Percentiles rank a stretch among this genome's conserved stretches.
Evolutionary conservation across 1,140 invertebrate genomes (phyloP).

Genomic region (Megathymus violae): DNA sequence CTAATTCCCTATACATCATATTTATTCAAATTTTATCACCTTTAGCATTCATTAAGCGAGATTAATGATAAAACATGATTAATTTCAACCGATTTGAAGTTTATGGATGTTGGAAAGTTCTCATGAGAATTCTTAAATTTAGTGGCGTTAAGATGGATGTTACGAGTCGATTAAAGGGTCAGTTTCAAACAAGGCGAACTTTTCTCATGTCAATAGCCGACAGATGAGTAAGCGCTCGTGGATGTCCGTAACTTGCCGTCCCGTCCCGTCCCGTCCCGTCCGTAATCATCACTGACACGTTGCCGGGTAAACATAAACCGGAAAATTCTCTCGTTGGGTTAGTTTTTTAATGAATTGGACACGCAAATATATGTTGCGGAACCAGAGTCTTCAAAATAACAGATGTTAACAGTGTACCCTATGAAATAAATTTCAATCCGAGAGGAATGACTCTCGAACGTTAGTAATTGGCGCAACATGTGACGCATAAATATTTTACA

Average conservation of each 20-base stretch:
- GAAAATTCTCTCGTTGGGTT: no score
- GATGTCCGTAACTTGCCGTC: no score
- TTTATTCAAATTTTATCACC: conserved; percentile 51
- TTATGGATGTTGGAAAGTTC: conserved; percentile 31
- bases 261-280: no score
- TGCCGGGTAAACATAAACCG: no score
- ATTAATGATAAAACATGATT: conserved; percentile 45
- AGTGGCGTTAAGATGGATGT: conserved; percentile 21
- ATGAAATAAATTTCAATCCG: conserved; percentile 46
- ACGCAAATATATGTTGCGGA: conserved; percentile 29
- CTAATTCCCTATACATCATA: conserved; percentile 43
- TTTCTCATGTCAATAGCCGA: no score
- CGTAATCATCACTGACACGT: no score
- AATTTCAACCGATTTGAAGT: conserved; percentile 43
- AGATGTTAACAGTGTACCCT: conserved; percentile 35
- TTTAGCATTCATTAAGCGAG: conserved; percentile 46
- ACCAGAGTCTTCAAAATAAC: conserved; percentile 24
- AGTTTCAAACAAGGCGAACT: conserved; percentile 10
- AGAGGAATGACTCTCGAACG: conserved; percentile 66
- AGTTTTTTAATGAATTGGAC: conserved; percentile 29
- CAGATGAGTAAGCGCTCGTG: no score
- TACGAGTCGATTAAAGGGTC: conserved; percentile 17
- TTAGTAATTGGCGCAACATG: conserved; percentile 76
- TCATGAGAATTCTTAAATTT: conserved; percentile 39
- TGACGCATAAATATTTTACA: conserved; percentile 69